Conservation (phyloP, 1,140 invertebrate genomes). For the Lepidurus arcticus region DNA sequence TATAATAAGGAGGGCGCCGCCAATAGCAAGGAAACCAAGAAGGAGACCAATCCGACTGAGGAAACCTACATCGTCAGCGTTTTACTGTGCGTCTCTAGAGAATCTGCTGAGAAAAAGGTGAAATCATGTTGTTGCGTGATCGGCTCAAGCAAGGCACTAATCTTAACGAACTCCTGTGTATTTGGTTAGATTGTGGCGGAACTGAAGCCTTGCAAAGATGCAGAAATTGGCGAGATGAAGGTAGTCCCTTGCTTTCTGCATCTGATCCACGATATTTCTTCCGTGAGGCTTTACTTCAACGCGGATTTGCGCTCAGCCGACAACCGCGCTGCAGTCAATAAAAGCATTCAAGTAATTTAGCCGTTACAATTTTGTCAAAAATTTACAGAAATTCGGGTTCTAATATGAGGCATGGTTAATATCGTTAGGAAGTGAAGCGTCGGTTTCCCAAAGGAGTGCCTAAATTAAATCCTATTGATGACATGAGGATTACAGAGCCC, state of each 20-base stretch:
- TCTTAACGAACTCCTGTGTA: constrained; percentile 15
- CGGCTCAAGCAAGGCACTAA: no score
- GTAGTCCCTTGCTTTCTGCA: constrained; percentile 78
- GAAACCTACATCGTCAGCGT: constrained; percentile 68
- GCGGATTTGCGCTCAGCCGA: constrained; percentile 79
- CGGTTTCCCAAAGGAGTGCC: constrained; percentile 80
- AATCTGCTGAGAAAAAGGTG: constrained; percentile 47
- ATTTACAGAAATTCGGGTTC: background rate
- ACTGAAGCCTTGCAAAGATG: constrained; percentile 41
- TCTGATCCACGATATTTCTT: constrained; percentile 80
- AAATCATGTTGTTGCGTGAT: constrained; percentile 31
- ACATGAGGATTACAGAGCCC: constrained; percentile 89
- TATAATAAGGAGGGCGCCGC: constrained; percentile 67
- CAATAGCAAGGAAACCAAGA: constrained; percentile 46
- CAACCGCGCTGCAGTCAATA: constrained; percentile 73
- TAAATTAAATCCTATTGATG: constrained; percentile 83
- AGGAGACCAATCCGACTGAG: constrained; percentile 51
- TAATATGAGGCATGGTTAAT: constrained; percentile 28
- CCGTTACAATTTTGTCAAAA: background rate
- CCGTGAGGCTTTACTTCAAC: constrained; percentile 82
- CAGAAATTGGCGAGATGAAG: constrained; percentile 74
- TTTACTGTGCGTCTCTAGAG: constrained; percentile 66
- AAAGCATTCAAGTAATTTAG: constrained; percentile 62
- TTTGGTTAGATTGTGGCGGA: constrained; percentile 32
- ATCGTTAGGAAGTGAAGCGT: constrained; percentile 71